These are phyloP conservation scores for Marronus borbonicus DNA, from an alignment of 2,888 invertebrate genomes.

Conservation along the genomic window DNA sequence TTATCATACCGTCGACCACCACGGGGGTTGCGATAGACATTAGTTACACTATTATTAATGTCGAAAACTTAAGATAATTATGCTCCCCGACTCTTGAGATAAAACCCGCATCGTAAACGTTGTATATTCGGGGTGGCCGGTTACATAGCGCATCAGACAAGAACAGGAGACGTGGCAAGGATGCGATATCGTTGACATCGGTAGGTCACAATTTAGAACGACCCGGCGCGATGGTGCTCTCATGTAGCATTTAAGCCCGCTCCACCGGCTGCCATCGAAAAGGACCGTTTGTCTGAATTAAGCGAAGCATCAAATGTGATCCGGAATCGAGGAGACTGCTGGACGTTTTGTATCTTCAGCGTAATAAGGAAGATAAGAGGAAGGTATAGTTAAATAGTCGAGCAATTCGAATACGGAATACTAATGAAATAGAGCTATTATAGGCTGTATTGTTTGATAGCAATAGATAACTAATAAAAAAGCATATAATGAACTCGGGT, in stretches of 20 bases:
- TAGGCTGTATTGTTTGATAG: no score
- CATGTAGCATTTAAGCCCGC: neutral
- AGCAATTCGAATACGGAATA: no score
- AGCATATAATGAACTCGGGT: no score
- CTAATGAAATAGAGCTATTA: no score
- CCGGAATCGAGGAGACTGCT: constrained; percentile 1
- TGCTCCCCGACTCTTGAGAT: constrained; percentile 21
- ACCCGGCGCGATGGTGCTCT: neutral
- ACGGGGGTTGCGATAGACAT: constrained; percentile 23
- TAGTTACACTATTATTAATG: constrained; percentile 27
- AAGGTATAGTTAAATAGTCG: no score
- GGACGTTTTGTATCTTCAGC: neutral
- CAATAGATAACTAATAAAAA: no score
- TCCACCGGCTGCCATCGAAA: neutral
- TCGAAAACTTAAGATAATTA: constrained; percentile 34
- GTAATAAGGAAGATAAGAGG: neutral
- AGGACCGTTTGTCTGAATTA: constrained; percentile 29
- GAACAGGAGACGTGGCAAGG: neutral
- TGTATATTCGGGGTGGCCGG: neutral
- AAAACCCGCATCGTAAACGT: constrained; percentile 22
- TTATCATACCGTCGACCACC: constrained; percentile 2
- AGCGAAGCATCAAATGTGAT: constrained; percentile 18
- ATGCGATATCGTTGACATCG: constrained; percentile 1
- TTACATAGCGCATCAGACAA: neutral
- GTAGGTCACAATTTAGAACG: constrained; percentile 7